Evolutionary conservation across 2,888 invertebrate species (phyloP).

Genomic region (Tholera decimalis): DNA sequence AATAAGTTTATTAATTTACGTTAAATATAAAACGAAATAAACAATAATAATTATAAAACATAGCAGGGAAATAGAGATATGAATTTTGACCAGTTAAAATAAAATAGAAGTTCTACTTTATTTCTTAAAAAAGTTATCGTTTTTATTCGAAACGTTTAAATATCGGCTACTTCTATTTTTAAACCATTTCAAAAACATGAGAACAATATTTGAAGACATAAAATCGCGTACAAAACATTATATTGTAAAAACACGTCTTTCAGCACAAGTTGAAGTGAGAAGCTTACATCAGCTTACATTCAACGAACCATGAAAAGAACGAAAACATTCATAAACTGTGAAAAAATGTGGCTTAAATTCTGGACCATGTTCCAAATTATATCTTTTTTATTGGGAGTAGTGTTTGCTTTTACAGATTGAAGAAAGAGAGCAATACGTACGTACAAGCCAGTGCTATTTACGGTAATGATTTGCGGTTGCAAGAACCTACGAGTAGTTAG

Average conservation of each 20-base stretch:
- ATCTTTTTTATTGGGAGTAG: background rate
- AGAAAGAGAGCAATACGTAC: background rate
- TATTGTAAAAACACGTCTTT: conserved; percentile 34
- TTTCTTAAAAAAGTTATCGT: background rate
- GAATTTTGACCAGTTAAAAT: too few species aligned
- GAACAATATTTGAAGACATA: conserved; percentile 13
- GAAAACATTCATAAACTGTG: conserved; percentile 41
- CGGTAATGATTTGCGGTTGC: conserved; percentile 11
- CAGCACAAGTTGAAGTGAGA: conserved; percentile 21
- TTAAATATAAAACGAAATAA: too few species aligned
- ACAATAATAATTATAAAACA: too few species aligned
- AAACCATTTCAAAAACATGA: conserved; percentile 1
- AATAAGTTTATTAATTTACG: too few species aligned
- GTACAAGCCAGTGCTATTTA: conserved; percentile 19
- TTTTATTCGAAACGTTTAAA: background rate
- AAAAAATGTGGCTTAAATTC: conserved; percentile 57
- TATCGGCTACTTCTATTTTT: background rate
- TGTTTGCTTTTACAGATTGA: conserved; percentile 1
- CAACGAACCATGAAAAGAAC: conserved; percentile 46
- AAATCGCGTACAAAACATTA: conserved; percentile 18
- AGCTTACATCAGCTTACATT: conserved; percentile 54
- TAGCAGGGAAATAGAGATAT: too few species aligned
- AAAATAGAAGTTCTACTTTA: too few species aligned
- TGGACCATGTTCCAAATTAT: conserved; percentile 54
- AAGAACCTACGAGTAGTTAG: background rate